These are phyloP conservation scores for Aporophyla lueneburgensis DNA, from an alignment of 2,888 invertebrate species.

Conservation along the genomic window DNA sequence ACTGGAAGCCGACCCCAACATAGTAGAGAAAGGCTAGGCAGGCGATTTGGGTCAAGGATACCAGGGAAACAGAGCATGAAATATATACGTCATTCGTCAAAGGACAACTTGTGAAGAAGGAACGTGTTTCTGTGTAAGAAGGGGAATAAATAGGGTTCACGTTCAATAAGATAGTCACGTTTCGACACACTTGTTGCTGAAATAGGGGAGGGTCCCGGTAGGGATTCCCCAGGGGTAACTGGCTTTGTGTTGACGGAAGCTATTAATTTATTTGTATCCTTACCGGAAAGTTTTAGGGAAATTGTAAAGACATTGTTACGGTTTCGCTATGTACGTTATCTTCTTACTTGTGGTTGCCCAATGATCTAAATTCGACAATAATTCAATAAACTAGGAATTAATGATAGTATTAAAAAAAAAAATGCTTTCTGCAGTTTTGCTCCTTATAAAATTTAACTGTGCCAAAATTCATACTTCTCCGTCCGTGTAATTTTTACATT, in stretches of 20 bases:
- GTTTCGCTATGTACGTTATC: too few species aligned
- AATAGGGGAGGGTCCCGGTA: neutral
- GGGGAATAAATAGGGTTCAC: neutral
- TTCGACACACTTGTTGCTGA: constrained; percentile 34
- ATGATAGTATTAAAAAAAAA: too few species aligned
- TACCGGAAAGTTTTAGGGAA: neutral
- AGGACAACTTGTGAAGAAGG: constrained; percentile 5
- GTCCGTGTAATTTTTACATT: too few species aligned
- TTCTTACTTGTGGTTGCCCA: too few species aligned
- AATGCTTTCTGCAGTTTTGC: too few species aligned
- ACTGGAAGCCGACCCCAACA: too few species aligned
- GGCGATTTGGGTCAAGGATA: constrained; percentile 13
- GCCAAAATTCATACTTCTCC: too few species aligned
- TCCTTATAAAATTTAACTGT: too few species aligned
- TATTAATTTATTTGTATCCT: constrained; percentile 13
- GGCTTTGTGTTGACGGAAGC: neutral
- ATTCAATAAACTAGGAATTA: too few species aligned
- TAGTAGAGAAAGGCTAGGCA: neutral
- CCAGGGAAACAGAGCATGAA: neutral
- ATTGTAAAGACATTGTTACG: neutral
- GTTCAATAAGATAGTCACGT: constrained; percentile 11
- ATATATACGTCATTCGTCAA: constrained; percentile 5
- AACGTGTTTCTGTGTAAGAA: neutral
- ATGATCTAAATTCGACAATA: too few species aligned
- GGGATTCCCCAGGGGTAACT: constrained; percentile 33